Base-by-base conservation (phyloP, 2,797 vertebrate genomes). In the Acanthopagrus latus region DNA sequence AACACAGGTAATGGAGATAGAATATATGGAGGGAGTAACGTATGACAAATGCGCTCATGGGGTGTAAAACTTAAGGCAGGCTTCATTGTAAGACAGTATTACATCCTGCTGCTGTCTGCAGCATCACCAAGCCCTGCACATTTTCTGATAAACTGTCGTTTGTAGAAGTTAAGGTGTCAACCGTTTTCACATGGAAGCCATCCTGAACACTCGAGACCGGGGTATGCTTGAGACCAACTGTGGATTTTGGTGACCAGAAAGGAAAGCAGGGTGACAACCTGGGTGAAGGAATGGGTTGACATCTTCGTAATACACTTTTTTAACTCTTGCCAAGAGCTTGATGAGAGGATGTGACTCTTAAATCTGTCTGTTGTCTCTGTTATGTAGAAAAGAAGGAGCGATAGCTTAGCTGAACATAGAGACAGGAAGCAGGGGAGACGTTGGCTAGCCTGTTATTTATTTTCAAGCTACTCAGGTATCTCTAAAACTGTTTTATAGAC, bases 1-100 rank as follows among this genome's bases (percentile, higher is more conserved):
- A 78, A 67, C 51, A 11, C 74, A 77, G 64, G 80, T 86, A 86
- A 87, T 59, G 74, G 59, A 74, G 72, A 78, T 70, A 0, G 52
- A 89, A 81, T 38, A 58, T 64, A 69, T 12, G 60, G n/a, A 71
- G 29, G 17, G 56, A 76, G 76, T 74, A 66, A 66, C 54, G 68
- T 50, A 23, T 70, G 87, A 86, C 71, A 67, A 83, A 76, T 57
- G 74, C 57, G 81, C 83, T 68, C 62, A 43, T 52, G 76, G 76
- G 76, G 59, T 38, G 56, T 29, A 20, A 80, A 84, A 78, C 68
- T 78, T 70, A 78, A 68, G 67, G 56, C 13, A 51, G 71, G 80
- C 75, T 56, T 81, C 79, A 56, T 38, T 64, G 67, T 51, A n/a
- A 65, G 41, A 21, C 41, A 18, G 38, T 27, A 18, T 43, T n/a